Evolutionary conservation across 1,140 invertebrate genomes (phyloP).

Genomic region (Diorhabda sublineata): DNA sequence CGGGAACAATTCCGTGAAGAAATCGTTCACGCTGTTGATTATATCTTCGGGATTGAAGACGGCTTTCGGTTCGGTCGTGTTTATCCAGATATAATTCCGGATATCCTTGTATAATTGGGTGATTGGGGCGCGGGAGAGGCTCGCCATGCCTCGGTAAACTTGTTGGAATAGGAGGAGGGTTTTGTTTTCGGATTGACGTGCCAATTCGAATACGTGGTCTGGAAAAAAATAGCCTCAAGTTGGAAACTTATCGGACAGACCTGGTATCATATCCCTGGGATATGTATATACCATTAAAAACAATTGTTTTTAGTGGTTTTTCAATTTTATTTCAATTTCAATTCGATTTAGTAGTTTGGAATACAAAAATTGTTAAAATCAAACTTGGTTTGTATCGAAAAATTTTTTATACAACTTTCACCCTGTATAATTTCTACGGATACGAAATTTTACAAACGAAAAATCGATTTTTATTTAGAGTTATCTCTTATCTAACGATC

Average conservation of each 20-base stretch:
- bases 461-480: no score
- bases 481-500: no score
- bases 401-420: no score
- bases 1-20: slow-evolving; percentile 81
- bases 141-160: slow-evolving; percentile 67
- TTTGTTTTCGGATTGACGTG: slow-evolving; percentile 73
- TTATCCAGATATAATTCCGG: slow-evolving; percentile 56
- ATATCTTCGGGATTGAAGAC: slow-evolving; percentile 48
- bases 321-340: no score
- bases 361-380: no score
- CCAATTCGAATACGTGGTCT: slow-evolving; percentile 70
- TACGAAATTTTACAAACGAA: no score
- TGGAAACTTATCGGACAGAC: not conserved
- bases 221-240: slow-evolving; percentile 46
- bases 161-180: slow-evolving; percentile 70
- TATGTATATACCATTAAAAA: no score
- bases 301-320: no score
- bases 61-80: slow-evolving; percentile 35
- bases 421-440: no score
- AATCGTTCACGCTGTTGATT: slow-evolving; percentile 62
- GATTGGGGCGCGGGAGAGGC: slow-evolving; percentile 59
- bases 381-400: no score
- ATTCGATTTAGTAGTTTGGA: no score
- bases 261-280: no score
- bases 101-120: slow-evolving; percentile 66